These are phyloP conservation scores for Monochamus alternatus DNA, from an alignment of 2,888 invertebrate species.

Conservation along the genomic window DNA sequence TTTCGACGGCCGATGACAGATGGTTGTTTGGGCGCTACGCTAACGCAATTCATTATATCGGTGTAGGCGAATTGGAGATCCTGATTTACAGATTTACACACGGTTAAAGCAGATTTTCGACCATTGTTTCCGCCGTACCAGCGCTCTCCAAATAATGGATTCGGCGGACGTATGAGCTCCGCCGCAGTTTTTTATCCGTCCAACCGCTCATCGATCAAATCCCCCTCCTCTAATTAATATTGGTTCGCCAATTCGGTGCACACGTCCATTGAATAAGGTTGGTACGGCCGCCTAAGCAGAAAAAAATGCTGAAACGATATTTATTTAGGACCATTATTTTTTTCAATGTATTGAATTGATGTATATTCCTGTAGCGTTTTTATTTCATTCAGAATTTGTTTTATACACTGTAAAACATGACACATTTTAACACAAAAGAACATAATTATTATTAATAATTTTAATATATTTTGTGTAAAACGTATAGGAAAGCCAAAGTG, in stretches of 20 bases:
- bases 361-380: too few relatives aligned
- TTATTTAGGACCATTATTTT: too few relatives aligned
- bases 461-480: too few relatives aligned
- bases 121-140: constrained; percentile 40
- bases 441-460: too few relatives aligned
- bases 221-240: constrained; percentile 9
- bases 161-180: constrained; percentile 5
- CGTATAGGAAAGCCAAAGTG: too few relatives aligned
- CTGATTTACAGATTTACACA: constrained; percentile 47
- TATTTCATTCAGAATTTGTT: too few relatives aligned
- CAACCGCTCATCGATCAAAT: constrained; percentile 17
- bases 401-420: too few relatives aligned
- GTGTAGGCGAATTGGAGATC: constrained; percentile 44
- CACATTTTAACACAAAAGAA: too few relatives aligned
- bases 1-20: constrained; percentile 50
- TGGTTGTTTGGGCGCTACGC: constrained; percentile 45
- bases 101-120: constrained; percentile 42
- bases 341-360: too few relatives aligned
- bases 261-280: not conserved
- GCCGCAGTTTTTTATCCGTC: constrained; percentile 11
- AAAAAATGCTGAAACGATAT: too few relatives aligned
- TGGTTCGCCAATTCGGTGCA: not conserved
- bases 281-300: too few relatives aligned
- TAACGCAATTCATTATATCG: constrained; percentile 50
- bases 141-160: constrained; percentile 18